Evolutionary conservation across 1,140 invertebrate genomes (phyloP).

Genomic region (Drosophila mauritiana): DNA sequence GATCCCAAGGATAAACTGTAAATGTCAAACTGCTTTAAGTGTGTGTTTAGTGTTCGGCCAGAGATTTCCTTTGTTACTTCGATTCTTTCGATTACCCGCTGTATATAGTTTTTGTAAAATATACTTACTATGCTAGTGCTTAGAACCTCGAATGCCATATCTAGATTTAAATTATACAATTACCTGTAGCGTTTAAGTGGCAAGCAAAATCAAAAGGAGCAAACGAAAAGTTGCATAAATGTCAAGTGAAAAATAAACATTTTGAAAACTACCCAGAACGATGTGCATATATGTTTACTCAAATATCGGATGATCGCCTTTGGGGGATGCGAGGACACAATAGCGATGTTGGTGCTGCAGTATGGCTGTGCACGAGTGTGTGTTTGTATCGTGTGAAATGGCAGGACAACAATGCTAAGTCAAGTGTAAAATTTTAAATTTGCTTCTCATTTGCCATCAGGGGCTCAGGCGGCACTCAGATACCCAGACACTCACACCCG

Average conservation of each 20-base stretch:
- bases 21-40: conserved; percentile 71
- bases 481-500: conserved; percentile 42
- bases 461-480: conserved; percentile 27
- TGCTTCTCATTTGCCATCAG: conserved; percentile 79
- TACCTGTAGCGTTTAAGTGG: conserved; percentile 69
- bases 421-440: conserved; percentile 85
- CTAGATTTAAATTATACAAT: conserved; percentile 55
- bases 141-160: conserved; percentile 65
- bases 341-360: neutral
- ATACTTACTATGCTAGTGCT: conserved; percentile 53
- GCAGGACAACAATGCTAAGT: conserved; percentile 80
- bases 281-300: conserved; percentile 1
- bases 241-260: conserved; percentile 70
- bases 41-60: conserved; percentile 40
- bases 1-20: conserved; percentile 28
- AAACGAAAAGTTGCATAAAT: conserved; percentile 56
- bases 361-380: neutral
- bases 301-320: conserved; percentile 1
- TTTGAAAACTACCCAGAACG: conserved; percentile 61
- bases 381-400: conserved; percentile 69
- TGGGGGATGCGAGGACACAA: conserved; percentile 1
- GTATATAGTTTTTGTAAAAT: conserved; percentile 66
- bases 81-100: conserved; percentile 14
- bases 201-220: conserved; percentile 71
- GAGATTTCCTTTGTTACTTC: conserved; percentile 5